Evolutionary conservation across 2,113 vertebrate genomes (phyloP), one percentile per base, ranked within the genome.

Genomic region (Peromyscus leucopus): DNA sequence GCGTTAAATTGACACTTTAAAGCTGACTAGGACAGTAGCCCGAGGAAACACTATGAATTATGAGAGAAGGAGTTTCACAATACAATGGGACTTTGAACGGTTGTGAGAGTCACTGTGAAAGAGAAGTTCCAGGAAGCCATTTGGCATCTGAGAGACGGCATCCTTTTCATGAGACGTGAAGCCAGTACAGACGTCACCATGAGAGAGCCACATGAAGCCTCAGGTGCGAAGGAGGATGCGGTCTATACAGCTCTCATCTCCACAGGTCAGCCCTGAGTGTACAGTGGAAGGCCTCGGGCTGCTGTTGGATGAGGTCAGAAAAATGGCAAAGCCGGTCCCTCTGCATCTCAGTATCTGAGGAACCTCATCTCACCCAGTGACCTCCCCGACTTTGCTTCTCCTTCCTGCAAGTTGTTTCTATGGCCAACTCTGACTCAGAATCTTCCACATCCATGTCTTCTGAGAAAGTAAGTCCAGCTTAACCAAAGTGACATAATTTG

Each of bases 231-330:
- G 15, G 4, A 7, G 17, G 19, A 51, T 51, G 39, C 26, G 7
- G 24, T 42, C 46, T 7, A 26, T 4, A 22, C 12, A 59, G 28
- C 7, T 28, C 0, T 46, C 12, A 21, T 48, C 33, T n/a, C 0
- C 1, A 0, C 4, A 33, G 55, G 36, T 26, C 0, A 2, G 5
- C 22, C 42, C 42, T 15, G 36, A 5, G n/a, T 0, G 0, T 24
- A 46, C 39, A 5, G 5, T 9, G 24, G 22, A 42, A 42, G 13
- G 59, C 13, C 57, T 84, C 13, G 57, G 59, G 63, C n/a, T 24
- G n/a, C 89, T 33, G 3, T 63, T 17, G 57, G 57, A 15, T 59
- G 15, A 59, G 19, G 12, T 28, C 74, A 72, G 65, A 59, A 75
- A 9, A 80, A 48, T 19, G 51, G 31, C 1, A 21, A n/a, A n/a